A percentile compares a stretch with the other conserved stretches of the same genome.
Evolutionary conservation across 2,797 vertebrate species (phyloP).

Genomic region (Xenops minutus): DNA sequence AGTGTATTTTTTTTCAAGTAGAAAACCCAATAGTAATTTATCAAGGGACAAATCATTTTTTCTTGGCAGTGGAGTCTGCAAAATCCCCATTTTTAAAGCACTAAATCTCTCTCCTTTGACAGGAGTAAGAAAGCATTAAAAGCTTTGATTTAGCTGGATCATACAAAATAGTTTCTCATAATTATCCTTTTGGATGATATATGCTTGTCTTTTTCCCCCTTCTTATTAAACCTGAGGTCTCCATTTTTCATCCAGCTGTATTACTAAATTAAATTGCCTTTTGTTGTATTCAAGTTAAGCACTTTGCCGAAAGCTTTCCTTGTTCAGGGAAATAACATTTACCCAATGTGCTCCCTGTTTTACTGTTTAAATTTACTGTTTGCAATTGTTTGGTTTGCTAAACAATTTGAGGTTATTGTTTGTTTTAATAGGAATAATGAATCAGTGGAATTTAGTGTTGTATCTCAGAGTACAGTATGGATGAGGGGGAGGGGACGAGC

Average conservation of each 20-base stretch:
- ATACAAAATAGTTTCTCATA: constrained; percentile 86
- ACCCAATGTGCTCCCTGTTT: constrained; percentile 68
- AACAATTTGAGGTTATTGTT: constrained; percentile 77
- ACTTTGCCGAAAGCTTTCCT: constrained; percentile 77
- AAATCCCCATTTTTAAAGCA: constrained; percentile 83
- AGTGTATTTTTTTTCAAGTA: constrained; percentile 79
- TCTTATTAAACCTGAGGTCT: constrained; percentile 83
- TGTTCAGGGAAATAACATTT: constrained; percentile 77
- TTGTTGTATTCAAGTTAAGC: constrained; percentile 81
- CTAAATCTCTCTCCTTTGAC: constrained; percentile 83
- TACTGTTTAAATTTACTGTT: constrained; percentile 75
- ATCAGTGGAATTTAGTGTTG: constrained; percentile 73
- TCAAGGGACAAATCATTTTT: constrained; percentile 85
- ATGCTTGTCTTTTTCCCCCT: constrained; percentile 77
- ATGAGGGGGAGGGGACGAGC: background rate
- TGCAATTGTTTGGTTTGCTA: constrained; percentile 72
- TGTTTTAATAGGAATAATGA: constrained; percentile 81
- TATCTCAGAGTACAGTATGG: constrained; percentile 49
- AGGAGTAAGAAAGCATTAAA: constrained; percentile 84
- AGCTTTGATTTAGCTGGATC: constrained; percentile 84
- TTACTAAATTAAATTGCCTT: constrained; percentile 85
- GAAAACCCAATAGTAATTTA: constrained; percentile 82
- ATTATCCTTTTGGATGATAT: constrained; percentile 85
- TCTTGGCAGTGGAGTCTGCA: constrained; percentile 83
- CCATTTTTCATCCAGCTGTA: constrained; percentile 80